Evolutionary conservation across 1,140 invertebrate species (phyloP).

Genomic region (Saccostrea cuccullata): DNA sequence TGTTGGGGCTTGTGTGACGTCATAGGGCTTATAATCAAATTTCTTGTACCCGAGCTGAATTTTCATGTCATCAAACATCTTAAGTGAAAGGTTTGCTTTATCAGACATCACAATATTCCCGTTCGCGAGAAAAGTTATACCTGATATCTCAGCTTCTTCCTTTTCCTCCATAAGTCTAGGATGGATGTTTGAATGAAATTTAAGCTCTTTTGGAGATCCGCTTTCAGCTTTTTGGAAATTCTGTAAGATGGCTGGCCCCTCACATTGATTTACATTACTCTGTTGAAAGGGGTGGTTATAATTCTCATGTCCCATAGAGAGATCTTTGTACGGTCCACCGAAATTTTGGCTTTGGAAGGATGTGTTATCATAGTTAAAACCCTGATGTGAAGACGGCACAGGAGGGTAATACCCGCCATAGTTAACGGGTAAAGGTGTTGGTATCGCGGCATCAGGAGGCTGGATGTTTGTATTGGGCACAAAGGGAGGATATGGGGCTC

Average conservation of each 20-base stretch:
- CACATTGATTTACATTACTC: background rate
- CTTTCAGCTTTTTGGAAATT: background rate
- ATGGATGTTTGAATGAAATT: background rate
- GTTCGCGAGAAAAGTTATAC: background rate
- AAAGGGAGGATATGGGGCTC: background rate
- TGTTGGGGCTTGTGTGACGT: background rate
- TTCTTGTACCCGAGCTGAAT: background rate
- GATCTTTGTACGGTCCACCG: background rate
- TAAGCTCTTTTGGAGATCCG: background rate
- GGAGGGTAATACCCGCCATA: background rate
- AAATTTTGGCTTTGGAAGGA: background rate
- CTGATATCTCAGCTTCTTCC: background rate
- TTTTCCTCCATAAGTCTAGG: background rate
- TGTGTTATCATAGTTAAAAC: background rate
- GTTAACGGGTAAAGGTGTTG: background rate
- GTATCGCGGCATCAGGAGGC: background rate
- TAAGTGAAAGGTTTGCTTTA: background rate
- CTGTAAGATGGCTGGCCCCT: background rate
- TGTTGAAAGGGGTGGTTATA: background rate
- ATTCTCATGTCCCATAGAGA: background rate
- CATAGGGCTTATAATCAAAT: constrained; percentile 5
- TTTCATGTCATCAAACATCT: background rate
- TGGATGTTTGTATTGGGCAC: background rate
- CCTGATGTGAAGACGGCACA: background rate
- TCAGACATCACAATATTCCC: background rate